Percentiles rank a stretch among this genome's conserved stretches.
These are phyloP conservation scores for Litoditis marina DNA, from an alignment of 2,888 invertebrate genomes.

Conservation along the genomic window DNA sequence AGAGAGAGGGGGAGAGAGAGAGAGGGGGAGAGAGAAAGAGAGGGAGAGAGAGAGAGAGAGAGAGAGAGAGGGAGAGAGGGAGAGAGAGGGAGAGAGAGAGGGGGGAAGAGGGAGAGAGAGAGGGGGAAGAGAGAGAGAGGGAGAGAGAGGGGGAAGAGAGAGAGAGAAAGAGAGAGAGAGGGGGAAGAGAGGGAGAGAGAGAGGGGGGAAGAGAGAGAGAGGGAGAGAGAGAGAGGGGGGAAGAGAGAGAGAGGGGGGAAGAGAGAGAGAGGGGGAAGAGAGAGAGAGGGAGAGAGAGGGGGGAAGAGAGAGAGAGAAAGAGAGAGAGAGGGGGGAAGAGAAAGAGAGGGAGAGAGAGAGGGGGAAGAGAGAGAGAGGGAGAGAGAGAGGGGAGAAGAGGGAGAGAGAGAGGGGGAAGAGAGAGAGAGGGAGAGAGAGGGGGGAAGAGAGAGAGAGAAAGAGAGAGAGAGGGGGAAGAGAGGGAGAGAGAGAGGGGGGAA, in stretches of 20 bases:
- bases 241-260: too few relatives aligned
- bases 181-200: too few relatives aligned
- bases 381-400: neutral
- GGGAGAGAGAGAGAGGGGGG: too few relatives aligned
- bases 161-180: neutral
- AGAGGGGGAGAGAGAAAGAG: too few relatives aligned
- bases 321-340: neutral
- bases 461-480: too few relatives aligned
- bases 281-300: neutral
- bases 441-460: too few relatives aligned
- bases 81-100: neutral
- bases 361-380: neutral
- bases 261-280: conserved; percentile 16
- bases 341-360: neutral
- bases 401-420: too few relatives aligned
- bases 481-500: conserved; percentile 14
- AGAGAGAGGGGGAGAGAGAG: too few relatives aligned
- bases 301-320: neutral
- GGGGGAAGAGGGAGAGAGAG: neutral
- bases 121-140: neutral
- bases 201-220: too few relatives aligned
- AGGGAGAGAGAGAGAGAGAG: conserved; percentile 12
- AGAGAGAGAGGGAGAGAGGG: neutral
- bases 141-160: neutral
- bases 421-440: too few relatives aligned